Base-by-base conservation (phyloP, 1,140 invertebrate genomes). In the Bombus cullumanus region DNA sequence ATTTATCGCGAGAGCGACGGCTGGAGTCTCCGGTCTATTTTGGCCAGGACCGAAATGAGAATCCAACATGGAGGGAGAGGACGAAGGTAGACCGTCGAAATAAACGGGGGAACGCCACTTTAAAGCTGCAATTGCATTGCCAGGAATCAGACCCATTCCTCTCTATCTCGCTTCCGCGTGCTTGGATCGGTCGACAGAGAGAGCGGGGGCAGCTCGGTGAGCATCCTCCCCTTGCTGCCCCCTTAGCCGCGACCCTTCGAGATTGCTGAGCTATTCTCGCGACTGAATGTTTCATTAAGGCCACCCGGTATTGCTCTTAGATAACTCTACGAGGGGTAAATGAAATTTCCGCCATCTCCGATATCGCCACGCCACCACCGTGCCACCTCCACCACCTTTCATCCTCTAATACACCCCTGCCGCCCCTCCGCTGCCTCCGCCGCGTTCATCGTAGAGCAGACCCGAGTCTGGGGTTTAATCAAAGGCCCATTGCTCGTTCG, bases 281-380 rank as follows among this genome's bases (percentile, higher is more conserved):
- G 94, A 95, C 94, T 95, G 95, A 95, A 95, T 95, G 95, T 95
- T 95, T 95, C 95, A 95, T 95, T 95, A 95, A 95, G 93, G 94
- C 94, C 94, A 95, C 94, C 95, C 95, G 94, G 94, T 95, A 95
- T 95, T 95, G 94, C 95, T 94, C 94, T 95, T 95, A 95, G 95
- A 95, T 95, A 95, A 95, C 95, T 95, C 95, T 94, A 94, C 94
- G 94, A 95, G 94, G 93, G 94, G 94, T 95, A 95, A 95, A 95
- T 95, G 94, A 95, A 95, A 95, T 95, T 95, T 95, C 94, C 94
- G 94, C 94, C 94, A 95, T 95, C 94, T 95, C 94, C 94, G 94
- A 95, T 95, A 95, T 95, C 94, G 93, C 93, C 90, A 88, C 87
- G 88, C 89, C 88, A 62, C 75, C 75, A 82, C 88, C 89, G 83